Percentiles rank a stretch among this genome's conserved stretches.
These are phyloP conservation scores for Formica selysi DNA, from an alignment of 1,140 invertebrate species.

Conservation along the genomic window DNA sequence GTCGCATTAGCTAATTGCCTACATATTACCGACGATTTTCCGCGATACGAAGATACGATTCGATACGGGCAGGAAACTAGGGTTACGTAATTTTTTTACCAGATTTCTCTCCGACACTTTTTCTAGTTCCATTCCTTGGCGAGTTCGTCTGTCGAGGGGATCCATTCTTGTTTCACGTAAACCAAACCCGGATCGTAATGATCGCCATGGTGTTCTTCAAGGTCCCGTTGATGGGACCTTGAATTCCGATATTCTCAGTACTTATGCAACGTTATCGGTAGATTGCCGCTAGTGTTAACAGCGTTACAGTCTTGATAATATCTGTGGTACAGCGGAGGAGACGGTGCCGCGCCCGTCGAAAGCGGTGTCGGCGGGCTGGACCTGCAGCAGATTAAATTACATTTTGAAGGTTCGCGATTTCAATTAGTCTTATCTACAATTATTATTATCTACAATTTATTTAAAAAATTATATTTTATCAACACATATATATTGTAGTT, in stretches of 20 bases:
- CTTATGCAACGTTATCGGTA: slow-evolving; percentile 85
- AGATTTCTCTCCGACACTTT: not conserved
- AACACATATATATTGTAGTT: no score
- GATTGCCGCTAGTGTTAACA: slow-evolving; percentile 84
- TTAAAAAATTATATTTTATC: no score
- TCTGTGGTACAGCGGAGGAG: slow-evolving; percentile 84
- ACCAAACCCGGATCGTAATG: slow-evolving; percentile 81
- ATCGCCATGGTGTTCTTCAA: slow-evolving; percentile 74
- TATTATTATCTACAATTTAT: not conserved
- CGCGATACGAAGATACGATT: not conserved
- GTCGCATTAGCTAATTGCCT: slow-evolving; percentile 29
- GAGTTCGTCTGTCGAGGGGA: slow-evolving; percentile 80
- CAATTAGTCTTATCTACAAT: not conserved
- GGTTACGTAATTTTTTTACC: slow-evolving; percentile 27
- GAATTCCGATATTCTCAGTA: slow-evolving; percentile 86
- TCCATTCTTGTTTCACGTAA: slow-evolving; percentile 85
- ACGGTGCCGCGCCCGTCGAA: slow-evolving; percentile 83
- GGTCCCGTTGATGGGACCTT: slow-evolving; percentile 81
- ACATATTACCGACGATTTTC: slow-evolving; percentile 6
- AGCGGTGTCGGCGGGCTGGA: slow-evolving; percentile 84
- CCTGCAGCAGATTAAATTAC: slow-evolving; percentile 74
- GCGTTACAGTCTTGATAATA: slow-evolving; percentile 86
- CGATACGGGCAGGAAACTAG: slow-evolving; percentile 5
- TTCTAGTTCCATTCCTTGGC: slow-evolving; percentile 82
- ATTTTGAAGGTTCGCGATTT: slow-evolving; percentile 12